Evolutionary conservation across 30 jellyfish, hydroid and myxozoan species (phyloP).

Genomic region (Hydractinia symbiolongicarpus): DNA sequence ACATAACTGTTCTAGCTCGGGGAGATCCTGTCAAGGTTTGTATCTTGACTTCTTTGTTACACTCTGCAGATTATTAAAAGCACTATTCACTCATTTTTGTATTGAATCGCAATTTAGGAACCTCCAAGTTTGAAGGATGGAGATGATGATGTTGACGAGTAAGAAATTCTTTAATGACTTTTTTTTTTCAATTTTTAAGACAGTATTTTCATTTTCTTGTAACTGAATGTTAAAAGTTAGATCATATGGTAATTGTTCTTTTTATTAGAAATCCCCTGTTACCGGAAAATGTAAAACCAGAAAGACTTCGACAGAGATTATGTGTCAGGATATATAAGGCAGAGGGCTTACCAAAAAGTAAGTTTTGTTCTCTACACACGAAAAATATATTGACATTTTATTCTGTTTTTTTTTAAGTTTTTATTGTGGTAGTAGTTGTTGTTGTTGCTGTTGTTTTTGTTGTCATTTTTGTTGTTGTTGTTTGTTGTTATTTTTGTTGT

Average conservation of each 20-base stretch:
- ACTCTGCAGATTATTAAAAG: neutral
- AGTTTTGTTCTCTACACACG: neutral
- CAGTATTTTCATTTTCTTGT: too few species aligned
- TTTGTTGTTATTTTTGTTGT: too few species aligned
- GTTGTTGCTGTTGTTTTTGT: too few species aligned
- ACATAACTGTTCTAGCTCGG: constrained; percentile 26
- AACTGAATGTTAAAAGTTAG: too few species aligned
- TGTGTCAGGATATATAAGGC: constrained; percentile 30
- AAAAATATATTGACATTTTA: too few species aligned
- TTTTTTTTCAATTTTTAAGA: too few species aligned
- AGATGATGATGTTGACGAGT: constrained; percentile 46
- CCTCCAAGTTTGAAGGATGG: constrained; percentile 33
- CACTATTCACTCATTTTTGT: neutral
- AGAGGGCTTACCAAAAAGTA: constrained; percentile 50
- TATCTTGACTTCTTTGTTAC: neutral
- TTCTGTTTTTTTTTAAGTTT: too few species aligned
- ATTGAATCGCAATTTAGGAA: neutral
- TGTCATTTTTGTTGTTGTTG: too few species aligned
- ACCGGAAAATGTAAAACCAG: constrained; percentile 35
- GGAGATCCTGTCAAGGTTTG: constrained; percentile 49
- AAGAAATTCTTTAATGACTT: neutral
- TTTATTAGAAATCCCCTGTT: constrained; percentile 32
- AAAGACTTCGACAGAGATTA: constrained; percentile 11
- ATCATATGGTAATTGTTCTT: neutral
- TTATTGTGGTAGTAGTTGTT: too few species aligned